These are phyloP conservation scores for Alligator mississippiensis DNA, from an alignment of 2,113 vertebrate species.

Conservation along the genomic window DNA sequence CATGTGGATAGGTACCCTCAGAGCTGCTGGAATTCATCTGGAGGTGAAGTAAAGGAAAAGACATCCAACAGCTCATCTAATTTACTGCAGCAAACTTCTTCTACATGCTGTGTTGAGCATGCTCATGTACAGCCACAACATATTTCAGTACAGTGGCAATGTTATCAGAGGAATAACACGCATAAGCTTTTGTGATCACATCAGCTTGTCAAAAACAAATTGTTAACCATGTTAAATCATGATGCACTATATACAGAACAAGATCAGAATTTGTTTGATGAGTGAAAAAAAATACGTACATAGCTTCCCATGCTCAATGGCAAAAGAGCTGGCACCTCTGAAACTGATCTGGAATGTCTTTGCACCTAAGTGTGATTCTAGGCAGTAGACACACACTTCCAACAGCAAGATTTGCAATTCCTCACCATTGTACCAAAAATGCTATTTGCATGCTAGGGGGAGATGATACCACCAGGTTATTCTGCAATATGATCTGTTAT, in stretches of 20 bases:
- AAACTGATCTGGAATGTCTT: conserved; percentile 55
- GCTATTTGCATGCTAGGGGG: not conserved
- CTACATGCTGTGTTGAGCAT: conserved; percentile 32
- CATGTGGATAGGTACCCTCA: too few relatives aligned
- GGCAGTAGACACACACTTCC: conserved; percentile 60
- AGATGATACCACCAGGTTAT: not conserved
- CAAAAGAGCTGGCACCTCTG: conserved; percentile 51
- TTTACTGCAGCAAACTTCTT: conserved; percentile 31
- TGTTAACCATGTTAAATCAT: conserved; percentile 55
- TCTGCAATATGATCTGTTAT: not conserved
- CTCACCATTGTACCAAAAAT: conserved; percentile 60
- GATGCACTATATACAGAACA: conserved; percentile 16
- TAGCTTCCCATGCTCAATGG: not conserved
- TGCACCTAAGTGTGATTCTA: conserved; percentile 63
- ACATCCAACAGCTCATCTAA: conserved; percentile 5
- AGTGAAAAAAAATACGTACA: conserved; percentile 12
- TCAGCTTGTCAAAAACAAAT: conserved; percentile 40
- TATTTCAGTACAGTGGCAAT: conserved; percentile 40
- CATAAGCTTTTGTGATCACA: conserved; percentile 66
- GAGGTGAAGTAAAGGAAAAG: conserved; percentile 18
- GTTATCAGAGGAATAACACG: conserved; percentile 50
- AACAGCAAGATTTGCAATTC: conserved; percentile 68
- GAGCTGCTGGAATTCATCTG: conserved; percentile 13
- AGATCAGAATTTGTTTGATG: conserved; percentile 54
- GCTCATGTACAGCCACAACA: conserved; percentile 36